Evolutionary conservation across 1,140 invertebrate species (phyloP).

Genomic region (Drosophila azteca): DNA sequence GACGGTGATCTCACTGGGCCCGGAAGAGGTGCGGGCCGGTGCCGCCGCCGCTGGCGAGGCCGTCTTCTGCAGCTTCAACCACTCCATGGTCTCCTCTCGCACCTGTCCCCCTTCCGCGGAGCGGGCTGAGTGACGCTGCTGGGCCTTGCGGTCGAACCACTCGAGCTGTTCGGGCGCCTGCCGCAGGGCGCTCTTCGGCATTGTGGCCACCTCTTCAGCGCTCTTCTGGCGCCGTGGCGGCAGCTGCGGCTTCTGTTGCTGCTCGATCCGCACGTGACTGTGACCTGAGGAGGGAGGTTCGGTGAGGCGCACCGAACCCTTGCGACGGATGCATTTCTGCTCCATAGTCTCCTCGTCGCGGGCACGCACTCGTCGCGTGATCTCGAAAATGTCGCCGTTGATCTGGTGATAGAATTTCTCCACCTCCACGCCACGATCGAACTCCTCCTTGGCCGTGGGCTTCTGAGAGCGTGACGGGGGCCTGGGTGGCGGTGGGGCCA

Average conservation of each 20-base stretch:
- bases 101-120: conserved; percentile 79
- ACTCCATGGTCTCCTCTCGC: conserved; percentile 79
- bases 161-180: conserved; percentile 69
- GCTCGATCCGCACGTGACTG: conserved; percentile 61
- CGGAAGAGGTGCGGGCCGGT: conserved; percentile 72
- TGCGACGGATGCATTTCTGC: conserved; percentile 73
- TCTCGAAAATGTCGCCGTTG: conserved; percentile 83
- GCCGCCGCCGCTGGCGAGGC: conserved; percentile 35
- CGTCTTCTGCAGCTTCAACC: conserved; percentile 71
- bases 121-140: conserved; percentile 79
- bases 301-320: conserved; percentile 61
- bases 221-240: conserved; percentile 77
- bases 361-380: conserved; percentile 75
- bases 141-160: conserved; percentile 81
- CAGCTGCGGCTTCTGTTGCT: conserved; percentile 58
- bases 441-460: conserved; percentile 74
- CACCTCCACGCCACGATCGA: conserved; percentile 80
- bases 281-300: conserved; percentile 44
- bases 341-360: conserved; percentile 80
- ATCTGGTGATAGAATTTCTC: conserved; percentile 84
- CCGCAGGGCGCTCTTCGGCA: conserved; percentile 69
- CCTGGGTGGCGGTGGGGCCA: conserved; percentile 42
- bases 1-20: conserved; percentile 80
- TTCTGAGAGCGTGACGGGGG: conserved; percentile 56
- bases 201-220: conserved; percentile 76